Percentiles rank a stretch among this genome's conserved stretches.
phyloP scores from a whole-genome alignment of 2,888 invertebrate genomes.

The Sthenelais limicola region DNA sequence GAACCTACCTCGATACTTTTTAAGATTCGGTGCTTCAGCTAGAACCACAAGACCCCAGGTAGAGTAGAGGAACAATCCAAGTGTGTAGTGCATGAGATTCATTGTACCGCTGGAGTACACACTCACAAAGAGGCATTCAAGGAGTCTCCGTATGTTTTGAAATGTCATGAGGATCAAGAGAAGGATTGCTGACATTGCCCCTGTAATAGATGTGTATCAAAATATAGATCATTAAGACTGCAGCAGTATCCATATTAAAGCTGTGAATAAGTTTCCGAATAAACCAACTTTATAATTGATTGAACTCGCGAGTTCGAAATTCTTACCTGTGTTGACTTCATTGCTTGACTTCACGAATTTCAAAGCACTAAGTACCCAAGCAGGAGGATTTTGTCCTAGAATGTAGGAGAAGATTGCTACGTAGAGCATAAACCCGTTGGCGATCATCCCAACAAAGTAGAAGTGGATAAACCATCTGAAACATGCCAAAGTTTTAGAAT shows the following conservation, averaged over 20 bases:
- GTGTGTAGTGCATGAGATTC: constrained; percentile 61
- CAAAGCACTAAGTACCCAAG: background rate
- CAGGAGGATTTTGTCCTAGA: constrained; percentile 31
- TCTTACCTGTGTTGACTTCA: constrained; percentile 32
- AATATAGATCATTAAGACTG: background rate
- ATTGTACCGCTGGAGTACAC: constrained; percentile 63
- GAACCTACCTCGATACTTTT: constrained; percentile 21
- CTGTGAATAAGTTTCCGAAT: background rate
- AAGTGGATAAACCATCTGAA: constrained; percentile 48
- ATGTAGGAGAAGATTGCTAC: constrained; percentile 35
- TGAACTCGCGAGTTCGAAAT: background rate
- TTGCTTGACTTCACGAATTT: background rate
- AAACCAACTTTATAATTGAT: background rate
- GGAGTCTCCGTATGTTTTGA: constrained; percentile 44
- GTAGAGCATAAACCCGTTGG: constrained; percentile 39
- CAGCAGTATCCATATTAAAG: background rate
- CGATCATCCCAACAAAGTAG: constrained; percentile 41
- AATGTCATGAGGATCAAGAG: constrained; percentile 46
- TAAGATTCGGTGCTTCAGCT: constrained; percentile 46
- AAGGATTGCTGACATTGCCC: constrained; percentile 44
- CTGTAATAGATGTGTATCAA: constrained; percentile 27
- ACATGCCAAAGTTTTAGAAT: no score
- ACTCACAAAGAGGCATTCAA: constrained; percentile 62
- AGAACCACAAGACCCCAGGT: constrained; percentile 51
- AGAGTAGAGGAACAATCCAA: constrained; percentile 61